Evolutionary conservation across 2,888 invertebrate species (phyloP).

Genomic region (Ophraella communa): DNA sequence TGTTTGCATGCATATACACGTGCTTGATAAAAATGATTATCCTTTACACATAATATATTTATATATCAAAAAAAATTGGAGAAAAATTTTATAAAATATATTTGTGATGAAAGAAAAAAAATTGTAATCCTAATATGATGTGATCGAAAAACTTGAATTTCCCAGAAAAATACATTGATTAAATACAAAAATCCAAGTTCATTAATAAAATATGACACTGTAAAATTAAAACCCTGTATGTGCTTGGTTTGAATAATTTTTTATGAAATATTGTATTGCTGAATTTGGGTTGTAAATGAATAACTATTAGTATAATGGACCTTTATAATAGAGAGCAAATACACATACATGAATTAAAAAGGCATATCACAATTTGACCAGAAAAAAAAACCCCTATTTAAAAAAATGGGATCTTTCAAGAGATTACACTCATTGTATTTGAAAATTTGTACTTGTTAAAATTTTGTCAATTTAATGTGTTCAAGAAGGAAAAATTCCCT

Average conservation of each 20-base stretch:
- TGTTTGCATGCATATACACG: constrained; percentile 4
- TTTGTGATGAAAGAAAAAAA: constrained; percentile 1
- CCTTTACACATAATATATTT: too few species aligned
- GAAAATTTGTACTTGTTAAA: constrained; percentile 27
- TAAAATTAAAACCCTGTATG: too few species aligned
- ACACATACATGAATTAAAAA: neutral
- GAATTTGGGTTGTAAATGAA: too few species aligned
- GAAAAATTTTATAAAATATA: constrained; percentile 2
- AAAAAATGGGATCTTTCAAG: constrained; percentile 2
- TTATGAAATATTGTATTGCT: too few species aligned
- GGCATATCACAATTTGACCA: constrained; percentile 20
- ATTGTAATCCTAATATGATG: constrained; percentile 7
- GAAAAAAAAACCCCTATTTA: constrained; percentile 5
- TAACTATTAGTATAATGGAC: too few species aligned
- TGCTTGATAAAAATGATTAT: constrained; percentile 7
- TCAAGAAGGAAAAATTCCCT: constrained; percentile 47
- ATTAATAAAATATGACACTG: too few species aligned
- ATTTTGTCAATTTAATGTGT: constrained; percentile 58
- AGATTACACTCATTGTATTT: neutral
- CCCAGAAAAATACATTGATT: neutral
- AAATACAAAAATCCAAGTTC: too few species aligned
- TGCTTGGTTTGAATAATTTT: too few species aligned
- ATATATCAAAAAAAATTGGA: neutral
- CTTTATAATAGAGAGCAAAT: too few species aligned
- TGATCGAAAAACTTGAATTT: neutral